Evolutionary conservation across 1,140 invertebrate species (phyloP).

Genomic region (Phocides pigmalion): DNA sequence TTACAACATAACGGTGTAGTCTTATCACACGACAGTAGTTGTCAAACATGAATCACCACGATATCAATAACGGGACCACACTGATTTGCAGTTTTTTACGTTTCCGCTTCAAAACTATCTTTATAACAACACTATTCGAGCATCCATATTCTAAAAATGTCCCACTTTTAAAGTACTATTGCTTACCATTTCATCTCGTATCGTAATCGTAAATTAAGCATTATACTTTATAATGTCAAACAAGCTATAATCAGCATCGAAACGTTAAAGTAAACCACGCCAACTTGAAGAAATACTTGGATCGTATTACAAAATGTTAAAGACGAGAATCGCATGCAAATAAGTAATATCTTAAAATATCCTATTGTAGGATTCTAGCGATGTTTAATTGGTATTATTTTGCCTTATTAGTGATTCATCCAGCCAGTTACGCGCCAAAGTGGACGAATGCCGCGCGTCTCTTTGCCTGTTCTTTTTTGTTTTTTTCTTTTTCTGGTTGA

Average conservation of each 20-base stretch:
- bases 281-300: conserved; percentile 8
- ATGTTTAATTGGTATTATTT: conserved; percentile 74
- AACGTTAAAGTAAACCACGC: conserved; percentile 3
- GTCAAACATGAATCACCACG: background rate
- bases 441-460: conserved; percentile 46
- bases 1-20: no score
- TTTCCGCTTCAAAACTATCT: background rate
- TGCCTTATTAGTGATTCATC: conserved; percentile 73
- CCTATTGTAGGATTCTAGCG: conserved; percentile 43
- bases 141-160: background rate
- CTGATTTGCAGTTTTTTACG: background rate
- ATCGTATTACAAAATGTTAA: conserved; percentile 33
- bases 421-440: conserved; percentile 58
- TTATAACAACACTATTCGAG: background rate
- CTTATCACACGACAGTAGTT: background rate
- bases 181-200: background rate
- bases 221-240: background rate
- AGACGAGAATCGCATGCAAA: conserved; percentile 40
- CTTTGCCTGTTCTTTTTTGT: conserved; percentile 42
- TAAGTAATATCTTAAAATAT: conserved; percentile 48
- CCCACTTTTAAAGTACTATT: background rate
- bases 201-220: background rate
- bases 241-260: background rate
- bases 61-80: conserved; percentile 7
- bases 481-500: conserved; percentile 44